Evolutionary conservation across 2,888 invertebrate species (phyloP), one percentile per base, ranked within the genome.

Genomic region (Leucania comma): DNA sequence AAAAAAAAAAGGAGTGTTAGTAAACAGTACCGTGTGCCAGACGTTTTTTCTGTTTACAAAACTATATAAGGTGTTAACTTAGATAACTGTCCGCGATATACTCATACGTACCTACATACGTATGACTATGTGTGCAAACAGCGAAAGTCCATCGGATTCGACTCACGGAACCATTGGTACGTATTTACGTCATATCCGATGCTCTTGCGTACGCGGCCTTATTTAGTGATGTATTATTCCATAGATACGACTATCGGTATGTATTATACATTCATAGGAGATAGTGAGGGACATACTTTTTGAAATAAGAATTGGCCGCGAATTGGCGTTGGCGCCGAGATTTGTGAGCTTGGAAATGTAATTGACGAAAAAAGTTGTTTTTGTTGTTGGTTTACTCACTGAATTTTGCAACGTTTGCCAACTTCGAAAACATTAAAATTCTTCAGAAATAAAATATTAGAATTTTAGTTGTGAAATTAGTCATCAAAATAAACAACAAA

Each of bases 151-250:
- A 63, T 67, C 83, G 87, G 86, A 78, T 89, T 85, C 82, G 65
- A 81, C 86, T 87, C 83, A 81, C 88, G 88, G 89, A 91, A 89
- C 88, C 83, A 50, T 57, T 79, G 78, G 77, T 79, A 72, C 76
- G 68, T 77, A 79, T 78, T 87, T 89, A 85, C 89, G 87, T 89
- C 89, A 89, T 82, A 80, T 89, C 89, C 89, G 85, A 88, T 83
- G 60, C 73, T 85, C 80, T 80, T 84, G 83, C 85, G 84, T 80
- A 80, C 78, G 72, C 73, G 68, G 63, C 86, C 86, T 84, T 86
- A 86, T 86, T 85, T 82, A 86, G 86, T 72, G 72, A 68, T 69
- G 85, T 81, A 77, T 82, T 78, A 83, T 82, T 79, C 82, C 82
- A 81, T 82, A 81, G 79, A 82, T 74, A 75, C 35, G 51, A 61